A percentile compares a stretch with the other conserved stretches of the same genome.
phyloP scores from a whole-genome alignment of 2,797 vertebrate genomes.

The Sphaeramia orbicularis region DNA sequence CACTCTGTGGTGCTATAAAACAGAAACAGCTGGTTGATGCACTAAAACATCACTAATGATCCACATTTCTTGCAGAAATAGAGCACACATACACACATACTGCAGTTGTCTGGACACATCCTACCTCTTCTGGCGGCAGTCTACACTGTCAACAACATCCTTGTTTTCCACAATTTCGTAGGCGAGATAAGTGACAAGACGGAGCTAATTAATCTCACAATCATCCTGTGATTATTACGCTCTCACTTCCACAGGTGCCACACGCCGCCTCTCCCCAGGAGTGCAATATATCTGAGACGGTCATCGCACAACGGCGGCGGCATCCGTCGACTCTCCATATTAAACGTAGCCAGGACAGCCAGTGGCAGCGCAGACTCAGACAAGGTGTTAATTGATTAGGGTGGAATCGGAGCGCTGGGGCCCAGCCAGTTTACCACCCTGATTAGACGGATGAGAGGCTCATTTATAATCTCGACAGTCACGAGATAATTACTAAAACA shows the following conservation, averaged over 20 bases:
- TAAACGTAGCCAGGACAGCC: slow-evolving; percentile 68
- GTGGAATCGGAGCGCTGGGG: slow-evolving; percentile 74
- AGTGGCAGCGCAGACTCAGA: slow-evolving; percentile 68
- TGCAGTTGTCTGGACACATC: slow-evolving; percentile 48
- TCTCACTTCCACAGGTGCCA: slow-evolving; percentile 66
- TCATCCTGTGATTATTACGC: slow-evolving; percentile 82
- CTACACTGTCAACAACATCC: slow-evolving; percentile 58
- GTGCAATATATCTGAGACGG: slow-evolving; percentile 76
- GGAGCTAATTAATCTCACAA: slow-evolving; percentile 85
- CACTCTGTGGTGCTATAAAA: not conserved
- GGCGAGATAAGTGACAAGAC: slow-evolving; percentile 67
- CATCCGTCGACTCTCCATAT: slow-evolving; percentile 66
- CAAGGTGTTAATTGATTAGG: slow-evolving; percentile 87
- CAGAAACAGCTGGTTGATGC: slow-evolving; percentile 1
- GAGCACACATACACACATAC: not conserved
- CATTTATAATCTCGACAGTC: slow-evolving; percentile 81
- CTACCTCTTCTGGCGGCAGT: slow-evolving; percentile 47
- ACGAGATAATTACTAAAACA: slow-evolving; percentile 83
- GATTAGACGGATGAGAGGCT: slow-evolving; percentile 81
- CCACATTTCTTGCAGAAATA: slow-evolving; percentile 1
- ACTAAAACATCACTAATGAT: slow-evolving; percentile 14
- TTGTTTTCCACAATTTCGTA: slow-evolving; percentile 60
- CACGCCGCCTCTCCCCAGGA: slow-evolving; percentile 68
- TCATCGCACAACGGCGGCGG: slow-evolving; percentile 34
- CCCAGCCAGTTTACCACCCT: slow-evolving; percentile 74